Evolutionary conservation across 1,140 invertebrate genomes (phyloP).

Genomic region (Magallana angulata): DNA sequence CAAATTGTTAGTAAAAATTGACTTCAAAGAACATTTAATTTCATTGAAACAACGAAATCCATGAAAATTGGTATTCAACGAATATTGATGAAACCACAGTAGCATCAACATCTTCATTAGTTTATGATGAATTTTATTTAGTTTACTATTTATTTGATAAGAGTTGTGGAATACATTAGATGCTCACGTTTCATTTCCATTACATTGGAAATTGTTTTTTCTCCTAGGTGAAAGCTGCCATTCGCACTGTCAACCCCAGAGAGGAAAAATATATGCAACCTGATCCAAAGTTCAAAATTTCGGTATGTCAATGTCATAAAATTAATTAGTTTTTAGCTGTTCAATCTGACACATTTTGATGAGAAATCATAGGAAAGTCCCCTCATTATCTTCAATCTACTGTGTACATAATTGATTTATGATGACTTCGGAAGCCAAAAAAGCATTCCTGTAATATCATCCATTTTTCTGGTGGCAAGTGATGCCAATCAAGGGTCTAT

Average conservation of each 20-base stretch:
- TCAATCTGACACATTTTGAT: background rate
- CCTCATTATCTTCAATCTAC: background rate
- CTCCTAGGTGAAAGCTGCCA: conserved; percentile 88
- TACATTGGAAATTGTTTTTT: too few relatives aligned
- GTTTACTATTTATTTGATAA: too few relatives aligned
- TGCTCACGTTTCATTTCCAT: too few relatives aligned
- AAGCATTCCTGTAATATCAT: background rate
- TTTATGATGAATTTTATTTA: too few relatives aligned
- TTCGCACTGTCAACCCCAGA: conserved; percentile 95
- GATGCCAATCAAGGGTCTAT: background rate
- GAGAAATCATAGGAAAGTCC: background rate
- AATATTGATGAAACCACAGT: too few relatives aligned
- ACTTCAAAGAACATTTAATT: too few relatives aligned
- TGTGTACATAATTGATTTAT: conserved; percentile 15
- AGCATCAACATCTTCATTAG: too few relatives aligned
- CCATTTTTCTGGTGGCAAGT: background rate
- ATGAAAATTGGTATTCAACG: too few relatives aligned
- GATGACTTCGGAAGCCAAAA: background rate
- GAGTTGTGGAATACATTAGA: too few relatives aligned
- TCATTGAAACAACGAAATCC: too few relatives aligned
- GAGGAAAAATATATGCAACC: conserved; percentile 97
- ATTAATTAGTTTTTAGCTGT: background rate
- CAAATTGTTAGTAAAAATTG: too few relatives aligned
- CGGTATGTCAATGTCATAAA: conserved; percentile 79
- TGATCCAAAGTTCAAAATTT: conserved; percentile 96